A percentile compares a stretch with the other conserved stretches of the same genome.
These are phyloP conservation scores for Scatophagus argus DNA, from an alignment of 2,113 vertebrate species.

Conservation along the genomic window DNA sequence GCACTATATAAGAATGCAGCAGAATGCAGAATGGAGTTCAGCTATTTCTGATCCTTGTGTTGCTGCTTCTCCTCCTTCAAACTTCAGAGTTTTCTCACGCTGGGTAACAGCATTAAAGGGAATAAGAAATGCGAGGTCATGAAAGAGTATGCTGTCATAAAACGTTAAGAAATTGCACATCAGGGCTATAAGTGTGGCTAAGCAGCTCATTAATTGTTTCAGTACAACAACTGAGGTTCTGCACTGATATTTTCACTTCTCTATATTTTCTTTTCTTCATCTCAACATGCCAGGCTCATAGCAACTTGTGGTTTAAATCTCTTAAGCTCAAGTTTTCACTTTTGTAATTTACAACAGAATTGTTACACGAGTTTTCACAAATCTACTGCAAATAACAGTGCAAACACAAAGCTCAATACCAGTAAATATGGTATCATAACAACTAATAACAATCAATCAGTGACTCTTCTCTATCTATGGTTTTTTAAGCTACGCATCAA, in stretches of 20 bases:
- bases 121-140: conserved; percentile 6
- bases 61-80: background rate
- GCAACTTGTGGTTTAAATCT: background rate
- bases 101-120: conserved; percentile 18
- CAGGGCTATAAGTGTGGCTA: background rate
- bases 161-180: background rate
- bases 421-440: background rate
- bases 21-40: background rate
- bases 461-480: too few relatives aligned
- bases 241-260: background rate
- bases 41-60: background rate
- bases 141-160: background rate
- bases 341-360: background rate
- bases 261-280: background rate
- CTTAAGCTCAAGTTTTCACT: too few relatives aligned
- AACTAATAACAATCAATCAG: background rate
- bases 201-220: background rate
- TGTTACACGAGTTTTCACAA: background rate
- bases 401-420: background rate
- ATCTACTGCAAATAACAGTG: background rate
- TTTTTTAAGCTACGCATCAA: too few relatives aligned
- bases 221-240: background rate
- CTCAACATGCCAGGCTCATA: background rate
- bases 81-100: background rate
- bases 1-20: conserved; percentile 13